Percentiles rank a stretch among this genome's conserved stretches.
These are phyloP conservation scores for Drosophila histrio DNA, from an alignment of 2,888 invertebrate genomes.

Conservation along the genomic window DNA sequence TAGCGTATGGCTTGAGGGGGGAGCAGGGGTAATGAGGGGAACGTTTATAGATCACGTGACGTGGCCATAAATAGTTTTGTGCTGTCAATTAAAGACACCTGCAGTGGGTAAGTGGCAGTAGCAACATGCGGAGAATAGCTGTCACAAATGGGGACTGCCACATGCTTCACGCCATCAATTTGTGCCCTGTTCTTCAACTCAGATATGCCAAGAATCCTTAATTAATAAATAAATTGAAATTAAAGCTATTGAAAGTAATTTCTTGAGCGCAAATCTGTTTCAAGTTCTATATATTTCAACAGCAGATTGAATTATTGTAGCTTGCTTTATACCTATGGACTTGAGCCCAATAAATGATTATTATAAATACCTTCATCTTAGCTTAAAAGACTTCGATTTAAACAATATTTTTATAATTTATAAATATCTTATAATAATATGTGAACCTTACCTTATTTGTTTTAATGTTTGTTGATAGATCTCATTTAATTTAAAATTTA, in stretches of 20 bases:
- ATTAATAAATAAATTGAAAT: background rate
- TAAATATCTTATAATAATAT: too few species aligned
- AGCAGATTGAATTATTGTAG: too few species aligned
- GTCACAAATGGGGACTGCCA: background rate
- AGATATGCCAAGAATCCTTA: background rate
- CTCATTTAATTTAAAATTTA: too few species aligned
- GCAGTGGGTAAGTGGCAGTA: constrained; percentile 34
- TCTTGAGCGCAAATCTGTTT: background rate
- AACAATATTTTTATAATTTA: too few species aligned
- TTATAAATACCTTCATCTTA: too few species aligned
- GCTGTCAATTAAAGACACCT: constrained; percentile 77
- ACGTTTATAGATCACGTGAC: constrained; percentile 74
- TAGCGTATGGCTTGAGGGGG: constrained; percentile 21
- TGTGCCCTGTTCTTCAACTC: background rate
- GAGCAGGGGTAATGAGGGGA: background rate
- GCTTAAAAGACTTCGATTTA: too few species aligned
- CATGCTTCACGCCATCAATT: background rate
- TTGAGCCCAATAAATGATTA: too few species aligned
- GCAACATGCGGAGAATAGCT: background rate
- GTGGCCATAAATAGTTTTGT: constrained; percentile 72
- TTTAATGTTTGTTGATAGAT: too few species aligned
- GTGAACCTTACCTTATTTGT: too few species aligned
- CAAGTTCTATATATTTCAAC: background rate
- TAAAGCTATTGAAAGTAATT: background rate
- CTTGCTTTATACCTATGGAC: too few species aligned